phyloP scores from a whole-genome alignment of 2,797 vertebrate species.

The Ataeniobius toweri region DNA sequence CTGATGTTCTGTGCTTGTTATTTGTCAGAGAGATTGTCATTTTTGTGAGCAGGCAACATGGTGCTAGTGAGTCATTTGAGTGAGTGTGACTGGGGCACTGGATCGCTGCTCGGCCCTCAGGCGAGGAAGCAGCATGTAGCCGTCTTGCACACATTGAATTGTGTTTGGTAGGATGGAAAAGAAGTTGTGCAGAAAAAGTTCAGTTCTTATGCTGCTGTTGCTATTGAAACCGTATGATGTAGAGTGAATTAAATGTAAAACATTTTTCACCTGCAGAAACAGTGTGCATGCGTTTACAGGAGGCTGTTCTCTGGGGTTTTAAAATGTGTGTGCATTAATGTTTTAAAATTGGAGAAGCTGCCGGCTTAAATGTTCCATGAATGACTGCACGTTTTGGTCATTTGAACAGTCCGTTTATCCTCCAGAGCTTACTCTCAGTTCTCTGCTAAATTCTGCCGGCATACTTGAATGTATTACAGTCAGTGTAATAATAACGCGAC shows the following conservation, averaged over 20 bases:
- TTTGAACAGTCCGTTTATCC: conserved; percentile 24
- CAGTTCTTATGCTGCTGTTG: no score
- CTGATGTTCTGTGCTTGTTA: conserved; percentile 16
- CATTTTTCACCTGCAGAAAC: neutral
- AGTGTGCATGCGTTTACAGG: neutral
- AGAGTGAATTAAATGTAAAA: no score
- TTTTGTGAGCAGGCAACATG: conserved; percentile 40
- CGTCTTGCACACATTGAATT: conserved; percentile 16
- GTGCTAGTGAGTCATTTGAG: conserved; percentile 32
- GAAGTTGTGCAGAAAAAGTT: neutral
- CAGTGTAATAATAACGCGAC: conserved; percentile 47
- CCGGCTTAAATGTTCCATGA: conserved; percentile 58
- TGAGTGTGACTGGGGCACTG: conserved; percentile 50
- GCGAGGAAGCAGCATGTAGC: conserved; percentile 32
- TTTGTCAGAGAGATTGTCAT: conserved; percentile 32
- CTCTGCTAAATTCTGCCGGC: conserved; percentile 43
- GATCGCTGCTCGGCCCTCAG: conserved; percentile 51
- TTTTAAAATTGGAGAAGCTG: conserved; percentile 54
- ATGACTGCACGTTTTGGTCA: conserved; percentile 48
- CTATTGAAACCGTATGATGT: no score
- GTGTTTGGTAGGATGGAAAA: conserved; percentile 10
- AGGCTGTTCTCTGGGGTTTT: neutral
- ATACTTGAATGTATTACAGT: conserved; percentile 36
- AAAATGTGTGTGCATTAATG: conserved; percentile 23
- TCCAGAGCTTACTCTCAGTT: conserved; percentile 25